Conservation (phyloP, 2,888 invertebrate genomes). For the Drosophila gaucha region DNA sequence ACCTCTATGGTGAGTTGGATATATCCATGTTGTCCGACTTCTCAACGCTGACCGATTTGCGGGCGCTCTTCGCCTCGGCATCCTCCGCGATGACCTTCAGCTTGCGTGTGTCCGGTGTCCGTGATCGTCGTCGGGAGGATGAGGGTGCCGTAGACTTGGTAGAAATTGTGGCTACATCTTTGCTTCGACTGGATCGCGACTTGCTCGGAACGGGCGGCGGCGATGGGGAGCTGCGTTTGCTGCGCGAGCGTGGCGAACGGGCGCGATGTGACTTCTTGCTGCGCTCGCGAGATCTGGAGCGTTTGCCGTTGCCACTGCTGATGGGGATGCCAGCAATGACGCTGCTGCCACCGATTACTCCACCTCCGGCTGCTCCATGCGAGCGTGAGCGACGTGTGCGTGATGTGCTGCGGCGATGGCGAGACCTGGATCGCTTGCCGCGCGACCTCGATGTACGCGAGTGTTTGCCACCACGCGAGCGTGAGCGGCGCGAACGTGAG, state of each 20-base stretch:
- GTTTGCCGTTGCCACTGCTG: slow-evolving; percentile 71
- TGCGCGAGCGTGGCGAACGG: slow-evolving; percentile 84
- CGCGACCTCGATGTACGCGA: slow-evolving; percentile 85
- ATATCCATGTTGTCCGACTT: slow-evolving; percentile 92
- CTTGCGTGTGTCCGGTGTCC: slow-evolving; percentile 83
- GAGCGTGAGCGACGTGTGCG: slow-evolving; percentile 74
- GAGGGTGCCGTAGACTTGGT: slow-evolving; percentile 68
- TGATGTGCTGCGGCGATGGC: slow-evolving; percentile 83
- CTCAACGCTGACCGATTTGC: slow-evolving; percentile 85
- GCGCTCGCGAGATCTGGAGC: slow-evolving; percentile 86
- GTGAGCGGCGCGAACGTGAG: slow-evolving; percentile 82
- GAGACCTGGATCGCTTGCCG: slow-evolving; percentile 85
- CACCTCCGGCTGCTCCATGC: slow-evolving; percentile 50
- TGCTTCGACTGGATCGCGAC: slow-evolving; percentile 81
- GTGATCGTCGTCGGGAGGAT: slow-evolving; percentile 81
- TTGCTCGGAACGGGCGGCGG: slow-evolving; percentile 73
- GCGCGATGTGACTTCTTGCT: slow-evolving; percentile 87
- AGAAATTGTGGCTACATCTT: slow-evolving; percentile 69
- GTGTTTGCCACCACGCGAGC: slow-evolving; percentile 82
- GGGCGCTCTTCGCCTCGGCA: slow-evolving; percentile 78
- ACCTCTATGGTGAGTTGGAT: slow-evolving; percentile 89
- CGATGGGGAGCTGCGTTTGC: slow-evolving; percentile 84
- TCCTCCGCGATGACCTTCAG: slow-evolving; percentile 82
- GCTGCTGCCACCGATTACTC: background rate
- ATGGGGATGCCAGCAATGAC: slow-evolving; percentile 20